phyloP scores from a whole-genome alignment of 2,797 vertebrate species.

The Crocidura indochinensis region DNA sequence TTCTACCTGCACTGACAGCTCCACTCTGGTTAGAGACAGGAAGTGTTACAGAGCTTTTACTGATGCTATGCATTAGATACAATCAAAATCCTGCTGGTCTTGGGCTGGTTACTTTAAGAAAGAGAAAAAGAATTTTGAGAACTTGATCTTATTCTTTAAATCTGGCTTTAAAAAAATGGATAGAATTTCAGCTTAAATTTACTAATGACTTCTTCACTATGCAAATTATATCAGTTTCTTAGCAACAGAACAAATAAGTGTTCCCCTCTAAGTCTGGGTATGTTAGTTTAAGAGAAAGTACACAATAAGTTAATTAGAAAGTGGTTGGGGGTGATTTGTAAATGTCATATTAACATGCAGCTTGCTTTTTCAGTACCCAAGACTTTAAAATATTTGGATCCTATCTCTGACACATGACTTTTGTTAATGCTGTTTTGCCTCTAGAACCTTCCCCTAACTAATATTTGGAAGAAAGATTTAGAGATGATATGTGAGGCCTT shows the following conservation, averaged over 20 bases:
- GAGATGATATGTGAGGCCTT: background rate
- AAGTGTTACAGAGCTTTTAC: constrained; percentile 48
- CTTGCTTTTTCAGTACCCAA: constrained; percentile 85
- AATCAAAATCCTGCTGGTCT: constrained; percentile 67
- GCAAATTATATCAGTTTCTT: constrained; percentile 90
- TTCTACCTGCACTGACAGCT: background rate
- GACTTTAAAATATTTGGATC: constrained; percentile 84
- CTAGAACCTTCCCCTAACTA: constrained; percentile 64
- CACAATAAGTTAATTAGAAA: constrained; percentile 92
- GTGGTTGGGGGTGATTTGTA: constrained; percentile 91
- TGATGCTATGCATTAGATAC: background rate
- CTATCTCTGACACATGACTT: constrained; percentile 75
- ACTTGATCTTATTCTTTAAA: constrained; percentile 89
- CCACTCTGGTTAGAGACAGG: constrained; percentile 56
- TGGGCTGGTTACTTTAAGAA: constrained; percentile 82
- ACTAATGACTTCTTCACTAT: constrained; percentile 90
- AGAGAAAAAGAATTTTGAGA: constrained; percentile 81
- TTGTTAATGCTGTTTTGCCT: constrained; percentile 55
- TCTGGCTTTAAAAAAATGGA: constrained; percentile 88
- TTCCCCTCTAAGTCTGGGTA: constrained; percentile 88
- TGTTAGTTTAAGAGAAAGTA: constrained; percentile 89
- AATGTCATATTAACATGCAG: constrained; percentile 92
- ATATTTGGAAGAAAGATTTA: constrained; percentile 50
- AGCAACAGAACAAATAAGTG: constrained; percentile 90
- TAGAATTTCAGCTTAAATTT: constrained; percentile 88